Base-by-base conservation (phyloP, 2,113 vertebrate species). In the Cyanocitta stelleri region DNA sequence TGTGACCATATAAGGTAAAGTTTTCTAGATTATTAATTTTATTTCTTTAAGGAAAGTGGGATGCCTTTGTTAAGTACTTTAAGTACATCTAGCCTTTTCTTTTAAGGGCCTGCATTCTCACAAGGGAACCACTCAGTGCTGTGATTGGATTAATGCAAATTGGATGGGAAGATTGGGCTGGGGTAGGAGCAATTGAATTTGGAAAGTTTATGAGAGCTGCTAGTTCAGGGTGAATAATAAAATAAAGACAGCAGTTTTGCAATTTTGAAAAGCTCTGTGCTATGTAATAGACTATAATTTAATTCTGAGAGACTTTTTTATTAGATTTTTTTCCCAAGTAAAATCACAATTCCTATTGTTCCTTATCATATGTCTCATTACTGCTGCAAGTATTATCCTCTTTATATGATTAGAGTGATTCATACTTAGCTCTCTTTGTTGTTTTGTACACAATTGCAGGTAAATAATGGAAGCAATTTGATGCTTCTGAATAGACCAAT, bases 321-420 rank as follows among this genome's bases (percentile, higher is more conserved):
- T 97, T 97, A 86, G 93, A 92, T 97, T 77, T 83, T 95, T 95
- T 96, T 79, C 80, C 81, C 72, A 87, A 94, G 77, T 93, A 93
- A 96, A 97, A 95, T 95, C 77, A 89, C 95, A 96, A 75, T 89
- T 85, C 55, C 58, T 78, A 69, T 88, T 89, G 71, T 96, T 97
- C 66, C 85, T 95, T 96, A 93, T 83, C 89, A 64, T 87, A 78
- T 82, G 78, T 89, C 91, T 96, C 63, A 66, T 97, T 92, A 87
- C 78, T 90, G 80, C 85, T 97, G 87, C 78, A 73, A 92, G 71
- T 63, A 93, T 96, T 88, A 93, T 88, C 41, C 59, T 96, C 43
- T 85, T 89, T 89, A 72, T 67, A 59, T 85, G 87, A 96, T 95
- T 94, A 93, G 33, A 79, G 55, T 95, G 91, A 92, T 94, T 97